Percentiles rank a stretch among this genome's conserved stretches.
phyloP scores from a whole-genome alignment of 2,797 vertebrate species.

The Thripadectes ignobilis region DNA sequence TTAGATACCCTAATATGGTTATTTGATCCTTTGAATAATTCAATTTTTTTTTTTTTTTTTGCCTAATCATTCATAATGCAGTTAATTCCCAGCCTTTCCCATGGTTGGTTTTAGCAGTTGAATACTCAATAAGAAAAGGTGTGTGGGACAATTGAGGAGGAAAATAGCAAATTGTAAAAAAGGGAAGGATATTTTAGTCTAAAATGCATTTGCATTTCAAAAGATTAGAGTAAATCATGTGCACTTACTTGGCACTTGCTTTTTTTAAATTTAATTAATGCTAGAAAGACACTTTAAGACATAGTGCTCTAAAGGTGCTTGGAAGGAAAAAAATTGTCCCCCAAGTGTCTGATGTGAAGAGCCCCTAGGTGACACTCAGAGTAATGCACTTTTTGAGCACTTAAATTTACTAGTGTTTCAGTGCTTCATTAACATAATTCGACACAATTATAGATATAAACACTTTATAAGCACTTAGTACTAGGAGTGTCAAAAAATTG shows the following conservation, averaged over 20 bases:
- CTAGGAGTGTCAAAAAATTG: conserved; percentile 71
- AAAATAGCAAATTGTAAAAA: background rate
- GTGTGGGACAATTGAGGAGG: background rate
- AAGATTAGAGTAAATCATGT: conserved; percentile 48
- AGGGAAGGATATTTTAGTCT: conserved; percentile 21
- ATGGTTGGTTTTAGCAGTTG: background rate
- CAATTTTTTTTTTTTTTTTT: background rate
- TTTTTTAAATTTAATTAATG: conserved; percentile 72
- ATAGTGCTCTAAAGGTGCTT: conserved; percentile 51
- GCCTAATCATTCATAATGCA: background rate
- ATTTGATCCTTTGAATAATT: background rate
- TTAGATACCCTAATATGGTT: background rate
- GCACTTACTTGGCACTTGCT: conserved; percentile 57
- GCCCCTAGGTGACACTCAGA: conserved; percentile 68
- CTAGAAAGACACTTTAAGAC: conserved; percentile 65
- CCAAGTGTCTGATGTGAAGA: conserved; percentile 66
- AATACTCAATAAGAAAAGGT: background rate
- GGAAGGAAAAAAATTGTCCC: conserved; percentile 58
- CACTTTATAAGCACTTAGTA: conserved; percentile 73
- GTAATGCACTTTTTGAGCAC: conserved; percentile 75
- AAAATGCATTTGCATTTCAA: conserved; percentile 27
- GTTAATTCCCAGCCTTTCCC: background rate
- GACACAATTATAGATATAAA: conserved; percentile 76
- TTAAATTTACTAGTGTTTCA: conserved; percentile 73
- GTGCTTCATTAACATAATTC: conserved; percentile 76